phyloP scores from a whole-genome alignment of 2,113 vertebrate species.

The Hypanus sabinus region DNA sequence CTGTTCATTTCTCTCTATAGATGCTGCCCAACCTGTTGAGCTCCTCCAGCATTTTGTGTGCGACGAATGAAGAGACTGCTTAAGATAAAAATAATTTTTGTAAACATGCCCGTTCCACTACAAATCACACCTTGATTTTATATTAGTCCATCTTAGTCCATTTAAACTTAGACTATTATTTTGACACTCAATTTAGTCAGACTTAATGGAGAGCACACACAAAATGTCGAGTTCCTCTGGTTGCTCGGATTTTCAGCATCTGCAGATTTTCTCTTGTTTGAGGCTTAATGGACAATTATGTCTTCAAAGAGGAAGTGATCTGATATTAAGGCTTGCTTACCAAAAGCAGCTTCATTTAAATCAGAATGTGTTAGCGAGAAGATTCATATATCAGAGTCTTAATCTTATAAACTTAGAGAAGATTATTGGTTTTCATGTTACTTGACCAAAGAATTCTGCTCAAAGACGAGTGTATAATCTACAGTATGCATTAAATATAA shows the following conservation, averaged over 20 bases:
- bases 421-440: background rate
- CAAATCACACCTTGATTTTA: background rate
- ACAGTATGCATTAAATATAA: background rate
- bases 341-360: background rate
- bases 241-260: too few species aligned
- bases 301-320: background rate
- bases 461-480: background rate
- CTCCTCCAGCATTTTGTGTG: too few species aligned
- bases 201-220: background rate
- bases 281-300: background rate
- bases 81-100: background rate
- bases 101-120: background rate
- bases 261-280: too few species aligned
- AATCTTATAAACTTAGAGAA: background rate
- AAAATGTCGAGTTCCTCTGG: too few species aligned
- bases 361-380: background rate
- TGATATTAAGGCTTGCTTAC: background rate
- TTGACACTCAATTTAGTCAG: background rate
- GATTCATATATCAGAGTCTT: background rate
- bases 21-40: too few species aligned
- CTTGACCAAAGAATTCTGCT: background rate
- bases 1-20: too few species aligned
- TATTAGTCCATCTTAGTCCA: background rate
- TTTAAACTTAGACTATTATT: background rate
- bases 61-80: background rate